These are phyloP conservation scores for Ochotona princeps DNA, from an alignment of 2,113 vertebrate species.

Conservation along the genomic window DNA sequence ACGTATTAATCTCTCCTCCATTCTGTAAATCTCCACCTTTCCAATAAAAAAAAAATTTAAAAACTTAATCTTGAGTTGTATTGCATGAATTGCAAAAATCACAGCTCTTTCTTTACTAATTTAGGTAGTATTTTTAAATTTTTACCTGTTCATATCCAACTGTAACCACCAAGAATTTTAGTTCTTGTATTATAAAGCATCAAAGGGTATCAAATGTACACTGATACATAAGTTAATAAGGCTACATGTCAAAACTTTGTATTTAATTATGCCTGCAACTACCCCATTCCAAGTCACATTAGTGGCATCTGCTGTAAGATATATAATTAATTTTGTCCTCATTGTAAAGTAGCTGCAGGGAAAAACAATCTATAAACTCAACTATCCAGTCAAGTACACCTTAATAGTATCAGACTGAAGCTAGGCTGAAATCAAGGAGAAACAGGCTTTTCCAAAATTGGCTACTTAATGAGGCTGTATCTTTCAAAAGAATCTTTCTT, in stretches of 20 bases:
- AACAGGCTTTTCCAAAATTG: slow-evolving; percentile 54
- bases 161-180: neutral
- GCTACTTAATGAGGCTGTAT: slow-evolving; percentile 20
- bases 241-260: neutral
- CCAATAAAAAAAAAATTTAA: no score
- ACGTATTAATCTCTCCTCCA: no score
- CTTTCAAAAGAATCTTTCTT: slow-evolving; percentile 40
- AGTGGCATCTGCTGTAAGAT: slow-evolving; percentile 36
- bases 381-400: slow-evolving; percentile 21
- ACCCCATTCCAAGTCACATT: slow-evolving; percentile 24
- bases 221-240: neutral
- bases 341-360: slow-evolving; percentile 37
- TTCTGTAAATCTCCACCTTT: no score
- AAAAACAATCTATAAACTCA: slow-evolving; percentile 67
- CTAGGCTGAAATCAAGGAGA: slow-evolving; percentile 51
- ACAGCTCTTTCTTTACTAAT: neutral
- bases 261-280: neutral
- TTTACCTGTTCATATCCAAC: neutral
- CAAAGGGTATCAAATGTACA: neutral
- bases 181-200: neutral
- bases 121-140: neutral
- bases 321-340: slow-evolving; percentile 76
- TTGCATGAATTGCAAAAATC: neutral
- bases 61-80: fast-evolving
- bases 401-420: slow-evolving; percentile 57